Evolutionary conservation across 2,888 invertebrate species (phyloP).

Genomic region (Acronicta aceris): DNA sequence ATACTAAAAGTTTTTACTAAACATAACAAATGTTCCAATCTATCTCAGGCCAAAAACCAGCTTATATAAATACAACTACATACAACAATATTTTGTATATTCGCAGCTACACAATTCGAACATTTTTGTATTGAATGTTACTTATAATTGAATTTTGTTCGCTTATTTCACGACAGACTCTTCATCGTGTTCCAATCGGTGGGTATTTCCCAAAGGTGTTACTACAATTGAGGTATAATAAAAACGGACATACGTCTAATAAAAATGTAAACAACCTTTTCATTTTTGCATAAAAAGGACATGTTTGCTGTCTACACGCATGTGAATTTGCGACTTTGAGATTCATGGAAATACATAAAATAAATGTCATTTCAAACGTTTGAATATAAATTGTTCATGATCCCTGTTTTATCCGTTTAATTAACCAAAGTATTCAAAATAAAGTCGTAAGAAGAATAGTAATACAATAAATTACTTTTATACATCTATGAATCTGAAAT

Average conservation of each 20-base stretch:
- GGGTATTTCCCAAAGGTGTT: conserved; percentile 46
- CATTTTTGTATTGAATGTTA: conserved; percentile 32
- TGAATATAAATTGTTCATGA: conserved; percentile 47
- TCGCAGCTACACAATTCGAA: conserved; percentile 28
- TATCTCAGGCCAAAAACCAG: conserved; percentile 6
- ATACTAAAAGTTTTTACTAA: conserved; percentile 15
- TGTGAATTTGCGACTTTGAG: conserved; percentile 20
- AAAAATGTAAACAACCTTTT: conserved; percentile 36
- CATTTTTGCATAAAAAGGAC: conserved; percentile 27
- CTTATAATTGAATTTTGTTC: conserved; percentile 50
- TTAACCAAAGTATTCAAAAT: conserved; percentile 32
- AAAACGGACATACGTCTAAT: conserved; percentile 23
- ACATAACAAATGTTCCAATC: conserved; percentile 19
- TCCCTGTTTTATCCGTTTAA: conserved; percentile 31
- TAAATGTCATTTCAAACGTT: conserved; percentile 34
- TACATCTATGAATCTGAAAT: conserved; percentile 2
- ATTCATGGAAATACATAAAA: conserved; percentile 47
- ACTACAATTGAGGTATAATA: conserved; percentile 37
- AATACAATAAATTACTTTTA: conserved; percentile 30
- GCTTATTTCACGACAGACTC: conserved; percentile 41
- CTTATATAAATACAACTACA: conserved; percentile 20
- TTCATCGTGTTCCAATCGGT: conserved; percentile 31
- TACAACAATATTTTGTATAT: conserved; percentile 20
- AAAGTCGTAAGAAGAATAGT: conserved; percentile 37
- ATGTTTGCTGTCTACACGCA: conserved; percentile 30